Evolutionary conservation across 1,140 invertebrate genomes (phyloP), one percentile per base, ranked within the genome.

Genomic region (Stegodyphus mimosarum): DNA sequence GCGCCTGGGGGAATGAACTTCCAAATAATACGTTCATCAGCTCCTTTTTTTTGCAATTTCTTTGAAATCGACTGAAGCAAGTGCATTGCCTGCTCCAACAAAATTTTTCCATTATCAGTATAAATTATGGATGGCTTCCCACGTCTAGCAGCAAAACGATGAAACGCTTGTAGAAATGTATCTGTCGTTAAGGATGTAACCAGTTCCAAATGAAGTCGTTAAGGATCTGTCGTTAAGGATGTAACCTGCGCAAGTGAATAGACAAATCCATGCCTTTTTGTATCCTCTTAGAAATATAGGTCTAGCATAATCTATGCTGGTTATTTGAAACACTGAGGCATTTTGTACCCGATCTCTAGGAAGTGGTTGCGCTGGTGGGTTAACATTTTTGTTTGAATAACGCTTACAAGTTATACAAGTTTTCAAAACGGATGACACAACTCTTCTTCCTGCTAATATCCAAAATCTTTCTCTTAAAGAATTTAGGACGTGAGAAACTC

Each of bases 101-200:
- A 91, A 91, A 85, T 91, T 90, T 3, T 90, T 15, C 90, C 89
- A 78, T 88, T 89, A 33, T 91, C 91, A 13, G 85, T 89, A 72
- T 88, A 89, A 15, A 91, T 87, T 63, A 88, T 67, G 6, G 60
- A 63, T 6, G 88, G 88, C 50, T 88, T 79, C 67, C 90, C 90
- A 33, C 90, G 77, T 64, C 90, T 83, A 33, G 90, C 87, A 15
- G 91, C 88, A 86, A 92, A 91, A 67, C 90, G 69, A 50, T 89
- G 74, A 9, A 92, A 83, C 13, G 88, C 88, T 55, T 87, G 87
- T n/a, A 91, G 66, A 75, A 91, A 91, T 0, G 88, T 87, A 33
- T 90, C 89, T 0, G 90, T 90, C 0, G 89, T 83, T 9, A 92
- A 72, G 7, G 88, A 88, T 7, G 88, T 33, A 33, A 33, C 33